Evolutionary conservation across 2,888 invertebrate genomes (phyloP).

Genomic region (Margaritifera margaritifera): DNA sequence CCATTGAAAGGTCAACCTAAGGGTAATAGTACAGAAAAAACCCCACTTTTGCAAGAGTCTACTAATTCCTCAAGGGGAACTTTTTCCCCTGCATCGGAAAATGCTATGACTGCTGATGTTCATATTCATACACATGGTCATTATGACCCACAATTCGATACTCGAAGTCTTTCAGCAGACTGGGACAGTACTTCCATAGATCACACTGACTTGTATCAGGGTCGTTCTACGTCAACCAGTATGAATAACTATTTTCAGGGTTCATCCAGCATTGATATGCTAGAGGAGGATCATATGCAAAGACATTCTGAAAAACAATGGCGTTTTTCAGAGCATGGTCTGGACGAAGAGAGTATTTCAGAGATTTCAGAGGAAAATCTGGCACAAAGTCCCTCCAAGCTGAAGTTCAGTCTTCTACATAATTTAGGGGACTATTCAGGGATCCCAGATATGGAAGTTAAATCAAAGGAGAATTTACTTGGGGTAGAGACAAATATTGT

Average conservation of each 20-base stretch:
- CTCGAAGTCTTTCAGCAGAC: constrained; percentile 35
- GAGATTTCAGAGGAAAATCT: too few relatives aligned
- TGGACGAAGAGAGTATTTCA: too few relatives aligned
- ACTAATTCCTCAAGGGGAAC: constrained; percentile 6
- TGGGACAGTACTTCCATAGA: constrained; percentile 53
- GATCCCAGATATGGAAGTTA: too few relatives aligned
- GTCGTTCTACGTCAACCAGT: constrained; percentile 44
- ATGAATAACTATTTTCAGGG: constrained; percentile 59
- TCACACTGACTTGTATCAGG: constrained; percentile 20
- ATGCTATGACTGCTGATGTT: constrained; percentile 26
- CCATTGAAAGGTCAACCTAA: constrained; percentile 18
- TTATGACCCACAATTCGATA: constrained; percentile 22
- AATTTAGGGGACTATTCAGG: too few relatives aligned
- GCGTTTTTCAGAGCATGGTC: too few relatives aligned
- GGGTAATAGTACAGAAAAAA: constrained; percentile 26
- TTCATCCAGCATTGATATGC: constrained; percentile 39
- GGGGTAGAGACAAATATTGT: too few relatives aligned
- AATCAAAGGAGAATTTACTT: too few relatives aligned
- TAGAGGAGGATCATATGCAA: too few relatives aligned
- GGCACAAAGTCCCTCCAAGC: too few relatives aligned
- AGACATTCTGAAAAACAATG: too few relatives aligned
- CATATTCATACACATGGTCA: constrained; percentile 10
- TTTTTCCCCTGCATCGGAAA: constrained; percentile 3
- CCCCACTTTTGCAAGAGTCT: constrained; percentile 33
- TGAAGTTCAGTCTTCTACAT: too few relatives aligned